Evolutionary conservation across 2,113 vertebrate genomes (phyloP).

Genomic region (Cairina moschata): DNA sequence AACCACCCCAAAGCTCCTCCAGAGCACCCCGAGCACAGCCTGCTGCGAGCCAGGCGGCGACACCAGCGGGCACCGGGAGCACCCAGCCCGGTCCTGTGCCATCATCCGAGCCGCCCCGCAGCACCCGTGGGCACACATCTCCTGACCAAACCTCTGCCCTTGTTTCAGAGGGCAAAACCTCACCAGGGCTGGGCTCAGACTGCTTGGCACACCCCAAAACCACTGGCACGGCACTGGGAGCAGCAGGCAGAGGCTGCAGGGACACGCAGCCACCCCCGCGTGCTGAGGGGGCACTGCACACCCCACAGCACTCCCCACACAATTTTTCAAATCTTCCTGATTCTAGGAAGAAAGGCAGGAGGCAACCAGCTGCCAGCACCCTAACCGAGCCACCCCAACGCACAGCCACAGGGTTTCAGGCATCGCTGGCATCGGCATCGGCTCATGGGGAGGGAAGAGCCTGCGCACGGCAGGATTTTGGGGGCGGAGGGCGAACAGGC

Average conservation of each 20-base stretch:
- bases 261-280: fast-evolving
- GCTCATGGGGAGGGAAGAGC: not conserved
- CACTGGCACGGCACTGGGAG: not conserved
- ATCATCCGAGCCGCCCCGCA: not conserved
- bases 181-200: not conserved
- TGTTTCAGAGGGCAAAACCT: not conserved
- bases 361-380: too few relatives aligned
- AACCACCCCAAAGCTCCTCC: not conserved
- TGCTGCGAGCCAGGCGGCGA: not conserved
- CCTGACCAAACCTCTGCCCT: not conserved
- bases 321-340: not conserved
- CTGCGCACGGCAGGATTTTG: too few relatives aligned
- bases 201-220: fast-evolving
- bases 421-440: not conserved
- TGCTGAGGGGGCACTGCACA: not conserved
- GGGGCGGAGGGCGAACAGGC: too few relatives aligned
- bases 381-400: too few relatives aligned
- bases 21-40: not conserved
- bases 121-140: not conserved
- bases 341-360: too few relatives aligned
- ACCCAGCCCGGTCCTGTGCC: not conserved
- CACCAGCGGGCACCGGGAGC: not conserved
- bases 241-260: not conserved
- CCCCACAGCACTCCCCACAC: not conserved
- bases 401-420: conserved; percentile 19